phyloP scores from a whole-genome alignment of 2,888 invertebrate genomes.

The Sussaba pulchella region DNA sequence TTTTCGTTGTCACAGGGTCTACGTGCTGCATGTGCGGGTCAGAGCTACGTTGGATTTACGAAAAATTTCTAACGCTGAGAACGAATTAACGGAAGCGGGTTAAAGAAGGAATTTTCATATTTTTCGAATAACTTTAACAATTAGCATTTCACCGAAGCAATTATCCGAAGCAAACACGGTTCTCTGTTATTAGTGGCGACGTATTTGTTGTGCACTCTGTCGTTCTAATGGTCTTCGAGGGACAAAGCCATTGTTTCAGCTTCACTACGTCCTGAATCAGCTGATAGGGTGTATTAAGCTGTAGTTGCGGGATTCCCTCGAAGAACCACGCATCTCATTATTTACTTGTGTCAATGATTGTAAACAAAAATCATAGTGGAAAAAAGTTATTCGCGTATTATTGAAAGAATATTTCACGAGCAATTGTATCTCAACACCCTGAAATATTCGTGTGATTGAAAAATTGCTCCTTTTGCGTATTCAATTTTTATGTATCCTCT shows the following conservation, averaged over 20 bases:
- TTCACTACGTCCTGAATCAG: background rate
- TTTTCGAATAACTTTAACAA: background rate
- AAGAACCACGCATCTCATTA: too few species aligned
- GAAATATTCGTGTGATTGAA: too few species aligned
- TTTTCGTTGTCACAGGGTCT: background rate
- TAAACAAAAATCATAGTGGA: too few species aligned
- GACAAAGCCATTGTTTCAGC: background rate
- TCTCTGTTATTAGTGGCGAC: background rate
- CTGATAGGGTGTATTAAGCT: too few species aligned
- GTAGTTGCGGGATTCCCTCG: too few species aligned
- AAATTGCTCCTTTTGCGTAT: too few species aligned
- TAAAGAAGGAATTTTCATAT: background rate
- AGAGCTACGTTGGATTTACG: background rate
- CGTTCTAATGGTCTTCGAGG: background rate
- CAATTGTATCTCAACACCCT: too few species aligned
- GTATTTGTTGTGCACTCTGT: background rate
- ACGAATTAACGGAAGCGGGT: conserved; percentile 5
- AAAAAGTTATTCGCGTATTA: too few species aligned
- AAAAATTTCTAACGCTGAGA: background rate
- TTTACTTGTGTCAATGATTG: too few species aligned
- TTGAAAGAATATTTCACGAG: too few species aligned
- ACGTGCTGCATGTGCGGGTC: background rate
- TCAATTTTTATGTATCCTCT: too few species aligned
- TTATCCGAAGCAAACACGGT: background rate
- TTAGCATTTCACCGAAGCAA: too few species aligned